Evolutionary conservation across 2,113 vertebrate species (phyloP).

Genomic region (Festucalex cinctus): DNA sequence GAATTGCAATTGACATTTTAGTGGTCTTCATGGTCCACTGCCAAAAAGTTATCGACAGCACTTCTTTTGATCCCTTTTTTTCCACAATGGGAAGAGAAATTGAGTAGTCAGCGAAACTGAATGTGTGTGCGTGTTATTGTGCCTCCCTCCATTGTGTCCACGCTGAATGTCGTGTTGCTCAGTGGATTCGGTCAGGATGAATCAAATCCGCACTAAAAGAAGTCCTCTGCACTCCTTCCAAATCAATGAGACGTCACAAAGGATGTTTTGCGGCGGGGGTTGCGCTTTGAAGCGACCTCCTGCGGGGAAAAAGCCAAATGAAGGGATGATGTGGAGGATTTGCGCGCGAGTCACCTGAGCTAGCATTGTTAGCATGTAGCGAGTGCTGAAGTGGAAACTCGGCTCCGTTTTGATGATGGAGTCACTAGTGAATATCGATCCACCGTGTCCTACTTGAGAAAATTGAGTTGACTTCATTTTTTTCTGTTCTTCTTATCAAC

Average conservation of each 20-base stretch:
- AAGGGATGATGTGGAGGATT: not conserved
- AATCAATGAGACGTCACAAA: slow-evolving; percentile 66
- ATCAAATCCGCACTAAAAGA: slow-evolving; percentile 39
- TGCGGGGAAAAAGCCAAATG: not conserved
- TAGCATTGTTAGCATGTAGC: not conserved
- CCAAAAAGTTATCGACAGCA: not conserved
- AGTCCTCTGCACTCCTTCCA: slow-evolving; percentile 27
- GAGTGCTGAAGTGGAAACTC: not conserved
- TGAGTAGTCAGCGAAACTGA: not conserved
- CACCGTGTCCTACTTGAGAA: not conserved
- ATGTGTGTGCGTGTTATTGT: not conserved
- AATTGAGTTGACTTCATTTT: not conserved
- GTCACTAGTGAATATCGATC: not conserved
- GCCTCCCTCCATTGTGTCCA: not conserved
- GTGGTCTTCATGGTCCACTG: not conserved
- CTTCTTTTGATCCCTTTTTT: not conserved
- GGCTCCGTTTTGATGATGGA: not conserved
- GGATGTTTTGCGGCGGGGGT: slow-evolving; percentile 19
- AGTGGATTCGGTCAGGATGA: not conserved
- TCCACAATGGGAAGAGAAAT: not conserved
- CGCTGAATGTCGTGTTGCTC: not conserved
- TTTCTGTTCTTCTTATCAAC: not conserved
- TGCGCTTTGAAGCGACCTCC: slow-evolving; percentile 31
- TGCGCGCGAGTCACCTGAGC: not conserved
- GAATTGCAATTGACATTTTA: not conserved